Conservation (phyloP, 2,797 vertebrate species). For the Crax fasciolata region DNA sequence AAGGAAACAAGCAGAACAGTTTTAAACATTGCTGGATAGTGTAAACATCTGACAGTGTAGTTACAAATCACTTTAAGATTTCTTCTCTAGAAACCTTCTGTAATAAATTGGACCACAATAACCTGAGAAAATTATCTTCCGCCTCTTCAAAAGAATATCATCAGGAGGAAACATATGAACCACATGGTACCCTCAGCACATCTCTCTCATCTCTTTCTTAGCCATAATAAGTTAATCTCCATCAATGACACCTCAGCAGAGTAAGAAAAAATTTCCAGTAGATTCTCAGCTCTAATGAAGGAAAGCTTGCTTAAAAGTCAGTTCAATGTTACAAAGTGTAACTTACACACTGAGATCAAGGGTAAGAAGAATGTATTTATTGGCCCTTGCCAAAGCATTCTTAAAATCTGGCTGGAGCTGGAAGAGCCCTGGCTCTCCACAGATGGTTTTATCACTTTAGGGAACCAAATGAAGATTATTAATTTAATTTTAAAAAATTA, state of each 20-base stretch:
- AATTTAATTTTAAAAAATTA: not conserved
- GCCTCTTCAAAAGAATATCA: not conserved
- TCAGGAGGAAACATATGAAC: not conserved
- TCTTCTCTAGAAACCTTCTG: not conserved
- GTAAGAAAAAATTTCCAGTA: not conserved
- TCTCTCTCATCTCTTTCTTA: not conserved
- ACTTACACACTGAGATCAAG: not conserved
- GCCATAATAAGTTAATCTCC: not conserved
- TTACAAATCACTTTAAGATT: not conserved
- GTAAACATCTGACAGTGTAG: not conserved
- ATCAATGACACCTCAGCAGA: not conserved
- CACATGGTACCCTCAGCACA: not conserved
- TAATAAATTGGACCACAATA: not conserved
- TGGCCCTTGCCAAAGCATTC: not conserved
- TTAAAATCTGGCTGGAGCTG: not conserved
- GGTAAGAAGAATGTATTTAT: not conserved
- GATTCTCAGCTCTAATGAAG: not conserved
- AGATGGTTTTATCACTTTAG: not conserved
- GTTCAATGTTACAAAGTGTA: not conserved
- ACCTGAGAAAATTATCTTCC: not conserved
- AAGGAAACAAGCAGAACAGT: not conserved
- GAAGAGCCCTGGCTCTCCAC: not conserved
- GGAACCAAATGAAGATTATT: not conserved
- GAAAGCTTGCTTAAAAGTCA: not conserved
- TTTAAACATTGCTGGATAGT: not conserved